Percentiles rank a stretch among this genome's conserved stretches.
These are phyloP conservation scores for Nasonia oneida DNA, from an alignment of 2,888 invertebrate species.

Conservation along the genomic window DNA sequence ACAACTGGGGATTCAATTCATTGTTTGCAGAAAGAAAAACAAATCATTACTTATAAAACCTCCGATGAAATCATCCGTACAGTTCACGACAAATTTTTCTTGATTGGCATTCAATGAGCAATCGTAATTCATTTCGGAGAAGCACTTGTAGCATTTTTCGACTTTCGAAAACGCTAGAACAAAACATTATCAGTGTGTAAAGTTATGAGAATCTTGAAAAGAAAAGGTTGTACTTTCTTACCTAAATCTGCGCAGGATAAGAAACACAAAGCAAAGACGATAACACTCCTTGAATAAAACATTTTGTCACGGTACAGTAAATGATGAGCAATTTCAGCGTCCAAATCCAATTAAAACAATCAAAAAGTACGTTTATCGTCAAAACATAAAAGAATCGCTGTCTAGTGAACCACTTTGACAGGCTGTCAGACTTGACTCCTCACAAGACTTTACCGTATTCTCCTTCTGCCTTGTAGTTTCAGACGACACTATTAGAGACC, in stretches of 20 bases:
- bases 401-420: not conserved
- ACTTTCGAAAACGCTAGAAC: not conserved
- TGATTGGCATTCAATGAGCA: not conserved
- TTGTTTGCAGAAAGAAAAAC: not conserved
- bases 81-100: not conserved
- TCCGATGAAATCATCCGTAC: not conserved
- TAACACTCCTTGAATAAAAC: not conserved
- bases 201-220: no score
- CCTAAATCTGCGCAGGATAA: not conserved
- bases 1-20: no score
- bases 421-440: not conserved
- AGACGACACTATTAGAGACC: not conserved
- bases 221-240: not conserved
- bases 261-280: not conserved
- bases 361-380: no score
- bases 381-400: not conserved
- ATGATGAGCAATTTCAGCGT: no score
- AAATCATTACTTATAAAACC: not conserved
- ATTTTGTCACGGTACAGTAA: not conserved
- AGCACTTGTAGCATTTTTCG: not conserved
- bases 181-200: not conserved
- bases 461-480: not conserved
- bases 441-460: not conserved
- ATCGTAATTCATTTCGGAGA: not conserved
- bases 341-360: no score